Percentiles rank a stretch among this genome's conserved stretches.
Evolutionary conservation across 2,113 vertebrate species (phyloP).

Genomic region (Origma solitaria): DNA sequence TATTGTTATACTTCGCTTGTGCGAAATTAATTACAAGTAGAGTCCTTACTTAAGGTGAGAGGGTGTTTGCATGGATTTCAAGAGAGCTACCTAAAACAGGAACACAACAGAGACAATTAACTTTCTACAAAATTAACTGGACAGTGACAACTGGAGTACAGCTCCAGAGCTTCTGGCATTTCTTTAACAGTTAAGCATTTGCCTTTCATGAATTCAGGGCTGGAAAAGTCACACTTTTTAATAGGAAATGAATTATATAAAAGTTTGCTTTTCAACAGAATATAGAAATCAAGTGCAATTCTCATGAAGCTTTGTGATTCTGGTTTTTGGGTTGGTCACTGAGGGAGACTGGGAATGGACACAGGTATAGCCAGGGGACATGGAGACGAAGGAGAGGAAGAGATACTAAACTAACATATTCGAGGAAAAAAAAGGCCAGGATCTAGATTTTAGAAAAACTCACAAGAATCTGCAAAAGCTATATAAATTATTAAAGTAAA

Average conservation of each 20-base stretch:
- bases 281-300: background rate
- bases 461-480: background rate
- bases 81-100: background rate
- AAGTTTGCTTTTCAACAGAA: background rate
- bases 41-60: background rate
- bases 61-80: background rate
- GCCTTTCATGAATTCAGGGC: background rate
- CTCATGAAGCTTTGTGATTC: background rate
- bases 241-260: background rate
- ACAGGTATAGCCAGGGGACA: accelerated
- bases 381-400: background rate
- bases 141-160: background rate
- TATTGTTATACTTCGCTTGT: background rate
- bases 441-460: background rate
- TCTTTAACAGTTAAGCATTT: background rate
- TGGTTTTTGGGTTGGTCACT: background rate
- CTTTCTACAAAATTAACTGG: background rate
- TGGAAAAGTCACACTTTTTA: background rate
- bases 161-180: background rate
- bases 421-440: accelerated
- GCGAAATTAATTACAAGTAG: background rate
- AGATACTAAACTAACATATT: background rate
- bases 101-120: background rate
- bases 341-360: accelerated
- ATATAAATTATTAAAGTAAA: background rate